Evolutionary conservation across 2,888 invertebrate genomes (phyloP).

Genomic region (Drosophila kambysellisi): DNA sequence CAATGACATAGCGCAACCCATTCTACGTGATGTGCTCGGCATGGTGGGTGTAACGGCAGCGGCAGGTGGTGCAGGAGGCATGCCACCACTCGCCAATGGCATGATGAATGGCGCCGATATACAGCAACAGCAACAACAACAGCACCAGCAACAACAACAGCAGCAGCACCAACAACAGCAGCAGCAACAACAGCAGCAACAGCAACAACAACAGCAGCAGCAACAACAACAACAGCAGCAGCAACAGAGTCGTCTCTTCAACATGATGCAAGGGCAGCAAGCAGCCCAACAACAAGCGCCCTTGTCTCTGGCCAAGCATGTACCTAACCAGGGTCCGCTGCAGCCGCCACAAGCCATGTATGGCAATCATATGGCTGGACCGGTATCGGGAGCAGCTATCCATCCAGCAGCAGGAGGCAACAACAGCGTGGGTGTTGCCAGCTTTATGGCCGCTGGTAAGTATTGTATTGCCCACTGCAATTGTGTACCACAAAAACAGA

Average conservation of each 20-base stretch:
- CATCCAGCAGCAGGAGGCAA: constrained; percentile 35
- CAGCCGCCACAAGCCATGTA: constrained; percentile 52
- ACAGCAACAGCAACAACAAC: constrained; percentile 58
- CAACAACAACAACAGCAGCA: constrained; percentile 34
- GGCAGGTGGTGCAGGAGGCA: constrained; percentile 32
- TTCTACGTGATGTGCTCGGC: constrained; percentile 83
- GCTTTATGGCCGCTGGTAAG: constrained; percentile 77
- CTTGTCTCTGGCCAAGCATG: constrained; percentile 48
- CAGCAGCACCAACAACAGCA: constrained; percentile 49
- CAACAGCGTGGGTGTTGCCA: constrained; percentile 37
- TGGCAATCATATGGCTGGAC: constrained; percentile 55
- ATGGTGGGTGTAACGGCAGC: constrained; percentile 77
- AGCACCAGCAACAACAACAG: constrained; percentile 48
- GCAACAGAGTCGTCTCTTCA: constrained; percentile 66
- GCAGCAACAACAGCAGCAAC: constrained; percentile 43
- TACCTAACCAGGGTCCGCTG: constrained; percentile 40
- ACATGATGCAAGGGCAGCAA: constrained; percentile 70
- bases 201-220: constrained; percentile 45
- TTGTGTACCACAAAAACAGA: background rate
- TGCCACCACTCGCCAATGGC: constrained; percentile 55
- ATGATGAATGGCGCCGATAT: constrained; percentile 65
- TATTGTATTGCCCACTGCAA: constrained; percentile 5
- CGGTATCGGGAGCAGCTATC: constrained; percentile 23
- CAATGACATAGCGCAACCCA: constrained; percentile 84
- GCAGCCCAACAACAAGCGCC: constrained; percentile 30